phyloP scores from a whole-genome alignment of 2,888 invertebrate species.

The Acanthosepion lycidas region DNA sequence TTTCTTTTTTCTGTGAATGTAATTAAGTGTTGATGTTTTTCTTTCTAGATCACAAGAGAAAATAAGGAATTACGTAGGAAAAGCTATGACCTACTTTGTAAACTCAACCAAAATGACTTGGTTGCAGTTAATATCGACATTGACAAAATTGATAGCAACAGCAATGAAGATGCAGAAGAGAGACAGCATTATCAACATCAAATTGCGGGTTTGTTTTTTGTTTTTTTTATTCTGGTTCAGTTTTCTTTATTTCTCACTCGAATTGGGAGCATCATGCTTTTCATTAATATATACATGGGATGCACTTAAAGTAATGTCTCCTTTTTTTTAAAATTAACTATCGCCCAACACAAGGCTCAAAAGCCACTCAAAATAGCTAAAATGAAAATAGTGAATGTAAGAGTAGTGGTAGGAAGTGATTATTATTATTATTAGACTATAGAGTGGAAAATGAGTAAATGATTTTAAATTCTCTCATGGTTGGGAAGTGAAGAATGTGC shows the following conservation, averaged over 20 bases:
- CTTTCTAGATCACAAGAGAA: slow-evolving; percentile 56
- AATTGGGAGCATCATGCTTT: no score
- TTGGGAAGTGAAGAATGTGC: no score
- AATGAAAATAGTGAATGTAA: no score
- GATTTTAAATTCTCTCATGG: no score
- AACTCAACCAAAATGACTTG: slow-evolving; percentile 50
- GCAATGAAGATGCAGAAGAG: slow-evolving; percentile 50
- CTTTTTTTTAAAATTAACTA: no score
- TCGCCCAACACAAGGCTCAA: no score
- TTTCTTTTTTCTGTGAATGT: background rate
- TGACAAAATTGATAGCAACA: slow-evolving; percentile 51
- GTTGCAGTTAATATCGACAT: slow-evolving; percentile 52
- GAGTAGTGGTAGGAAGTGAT: no score
- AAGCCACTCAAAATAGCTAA: no score
- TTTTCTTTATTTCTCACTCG: background rate
- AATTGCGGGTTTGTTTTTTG: background rate
- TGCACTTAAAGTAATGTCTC: no score
- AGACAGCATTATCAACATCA: slow-evolving; percentile 35
- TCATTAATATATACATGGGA: no score
- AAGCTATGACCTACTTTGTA: slow-evolving; percentile 56
- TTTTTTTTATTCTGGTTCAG: background rate
- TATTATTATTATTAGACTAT: no score
- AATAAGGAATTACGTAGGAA: slow-evolving; percentile 61
- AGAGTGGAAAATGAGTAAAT: no score
- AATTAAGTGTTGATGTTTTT: background rate